These are phyloP conservation scores for Notospermus geniculatus DNA, from an alignment of 1,140 invertebrate species.

Conservation along the genomic window DNA sequence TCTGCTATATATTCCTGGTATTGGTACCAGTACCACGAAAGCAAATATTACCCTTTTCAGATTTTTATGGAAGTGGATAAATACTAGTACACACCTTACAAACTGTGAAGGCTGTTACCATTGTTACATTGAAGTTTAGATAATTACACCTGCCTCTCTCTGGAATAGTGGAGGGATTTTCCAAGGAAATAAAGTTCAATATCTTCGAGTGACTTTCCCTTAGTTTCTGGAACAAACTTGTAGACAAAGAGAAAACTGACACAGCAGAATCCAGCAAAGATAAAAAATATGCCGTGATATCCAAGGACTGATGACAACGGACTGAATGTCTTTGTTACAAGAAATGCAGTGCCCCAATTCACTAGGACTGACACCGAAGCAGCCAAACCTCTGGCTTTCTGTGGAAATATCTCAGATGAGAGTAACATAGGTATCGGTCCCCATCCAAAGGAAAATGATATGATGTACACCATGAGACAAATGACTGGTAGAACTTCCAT, in stretches of 20 bases:
- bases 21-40: too few species aligned
- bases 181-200: constrained; percentile 50
- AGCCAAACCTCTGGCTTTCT: constrained; percentile 79
- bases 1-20: too few species aligned
- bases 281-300: constrained; percentile 63
- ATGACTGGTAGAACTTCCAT: constrained; percentile 79
- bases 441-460: constrained; percentile 86
- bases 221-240: constrained; percentile 49
- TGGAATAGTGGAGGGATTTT: constrained; percentile 9
- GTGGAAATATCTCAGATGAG: constrained; percentile 87
- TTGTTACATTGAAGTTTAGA: too few species aligned
- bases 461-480: constrained; percentile 80
- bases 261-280: constrained; percentile 52
- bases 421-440: constrained; percentile 93
- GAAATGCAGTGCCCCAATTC: constrained; percentile 86
- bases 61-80: too few species aligned
- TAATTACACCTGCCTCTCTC: too few species aligned
- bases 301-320: constrained; percentile 68
- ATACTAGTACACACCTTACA: too few species aligned
- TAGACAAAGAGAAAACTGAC: constrained; percentile 48
- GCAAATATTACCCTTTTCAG: too few species aligned
- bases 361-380: constrained; percentile 81
- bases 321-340: constrained; percentile 84
- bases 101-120: too few species aligned
- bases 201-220: constrained; percentile 54